Evolutionary conservation across 2,888 invertebrate genomes (phyloP), one percentile per base, ranked within the genome.

Genomic region (Syrphus vitripennis): DNA sequence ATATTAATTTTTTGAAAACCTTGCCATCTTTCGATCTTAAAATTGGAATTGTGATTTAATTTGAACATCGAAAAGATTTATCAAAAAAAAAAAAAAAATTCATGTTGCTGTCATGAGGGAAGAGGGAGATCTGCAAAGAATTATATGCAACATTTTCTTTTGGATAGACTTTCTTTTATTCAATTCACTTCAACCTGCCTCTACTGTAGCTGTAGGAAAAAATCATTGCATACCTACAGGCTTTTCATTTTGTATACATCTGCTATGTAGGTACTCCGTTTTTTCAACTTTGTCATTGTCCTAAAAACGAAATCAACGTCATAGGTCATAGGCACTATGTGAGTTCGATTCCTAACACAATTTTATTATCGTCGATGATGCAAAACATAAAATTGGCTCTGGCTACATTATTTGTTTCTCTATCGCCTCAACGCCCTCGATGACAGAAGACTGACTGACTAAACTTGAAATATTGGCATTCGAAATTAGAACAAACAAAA

Each of bases 381-480:
- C 5, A 31, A 34, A 34, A 59, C 14, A 59, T n/a, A 37, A 59
- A 59, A 59, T 59, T 21, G 6, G 14, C 12, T 57, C 7, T 50
- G 12, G 34, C 12, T 21, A 4, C 12, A 1, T 9, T 14, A 16
- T 34, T 21, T 37, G 0, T 37, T 50, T 53, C 16, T 57, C 21
- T 34, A 63, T 55, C 69, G 83, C 70, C 71, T 79, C 65, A n/a
- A n/a, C 83, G 53, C 42, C 26, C 53, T 63, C 50, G 45, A 53
- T 76, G n/a, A n/a, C n/a, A n/a, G n/a, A n/a, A n/a, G 74, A 77
- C 45, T 86, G 81, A 82, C 24, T 65, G 24, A 50, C 24, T 57
- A 59, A 65, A 86, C 86, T 86, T 86, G 86, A 82, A 77, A 78
- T 42, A 72, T 86, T 82, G 86, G 55, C 86, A 78, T 70, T 86